Conservation (phyloP, 2,797 vertebrate genomes). For the Chelon labrosus region DNA sequence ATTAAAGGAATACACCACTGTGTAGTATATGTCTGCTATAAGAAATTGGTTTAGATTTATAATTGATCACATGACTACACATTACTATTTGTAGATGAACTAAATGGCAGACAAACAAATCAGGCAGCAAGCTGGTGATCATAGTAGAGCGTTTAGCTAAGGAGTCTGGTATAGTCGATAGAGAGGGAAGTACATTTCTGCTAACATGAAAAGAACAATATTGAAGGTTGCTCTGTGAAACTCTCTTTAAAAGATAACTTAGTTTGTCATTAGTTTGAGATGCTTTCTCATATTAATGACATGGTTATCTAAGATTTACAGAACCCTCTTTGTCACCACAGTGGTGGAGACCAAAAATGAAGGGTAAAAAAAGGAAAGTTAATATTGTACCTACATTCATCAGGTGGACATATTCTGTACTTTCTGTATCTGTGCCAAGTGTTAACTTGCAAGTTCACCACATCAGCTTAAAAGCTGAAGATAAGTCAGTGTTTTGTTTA, state of each 20-base stretch:
- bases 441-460: neutral
- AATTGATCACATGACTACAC: neutral
- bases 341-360: neutral
- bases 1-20: conserved; percentile 3
- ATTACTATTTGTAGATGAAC: neutral
- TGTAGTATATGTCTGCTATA: neutral
- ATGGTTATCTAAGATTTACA: too few species aligned
- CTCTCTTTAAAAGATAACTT: too few species aligned
- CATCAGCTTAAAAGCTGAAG: neutral
- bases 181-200: too few species aligned
- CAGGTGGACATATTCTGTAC: neutral
- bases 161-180: neutral
- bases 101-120: neutral
- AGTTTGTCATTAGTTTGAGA: too few species aligned
- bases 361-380: neutral
- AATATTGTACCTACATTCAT: neutral
- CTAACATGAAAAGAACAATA: too few species aligned
- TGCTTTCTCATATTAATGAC: too few species aligned
- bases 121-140: too few species aligned
- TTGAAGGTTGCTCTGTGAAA: too few species aligned
- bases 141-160: neutral
- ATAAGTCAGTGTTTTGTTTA: neutral
- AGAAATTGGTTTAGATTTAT: neutral
- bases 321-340: too few species aligned
- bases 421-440: neutral